These are phyloP conservation scores for Sminthurides bifidus DNA, from an alignment of 1,140 invertebrate species.

Conservation along the genomic window DNA sequence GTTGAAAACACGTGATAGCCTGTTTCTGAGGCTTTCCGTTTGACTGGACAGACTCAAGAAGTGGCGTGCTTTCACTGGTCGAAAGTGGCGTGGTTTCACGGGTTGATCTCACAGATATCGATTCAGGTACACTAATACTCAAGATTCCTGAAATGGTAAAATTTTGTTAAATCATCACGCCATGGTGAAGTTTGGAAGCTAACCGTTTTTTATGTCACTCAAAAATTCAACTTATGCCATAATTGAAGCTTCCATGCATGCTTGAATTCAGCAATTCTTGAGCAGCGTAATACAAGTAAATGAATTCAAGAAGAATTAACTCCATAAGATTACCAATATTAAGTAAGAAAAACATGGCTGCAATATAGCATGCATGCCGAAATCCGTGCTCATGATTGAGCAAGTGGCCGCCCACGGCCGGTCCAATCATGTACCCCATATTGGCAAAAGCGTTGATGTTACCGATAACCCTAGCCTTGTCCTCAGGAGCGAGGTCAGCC, in stretches of 20 bases:
- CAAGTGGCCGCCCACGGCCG: slow-evolving; percentile 52
- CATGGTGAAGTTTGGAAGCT: too few species aligned
- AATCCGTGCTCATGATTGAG: slow-evolving; percentile 48
- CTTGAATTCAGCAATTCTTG: slow-evolving; percentile 38
- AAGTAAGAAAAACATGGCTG: slow-evolving; percentile 40
- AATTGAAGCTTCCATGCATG: slow-evolving; percentile 35
- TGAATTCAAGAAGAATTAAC: slow-evolving; percentile 12
- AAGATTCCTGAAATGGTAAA: too few species aligned
- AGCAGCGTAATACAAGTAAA: neutral
- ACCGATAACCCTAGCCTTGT: slow-evolving; percentile 49
- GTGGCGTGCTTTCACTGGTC: neutral
- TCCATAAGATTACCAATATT: slow-evolving; percentile 50
- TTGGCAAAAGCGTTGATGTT: slow-evolving; percentile 51
- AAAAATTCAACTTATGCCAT: too few species aligned
- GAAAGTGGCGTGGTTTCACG: too few species aligned
- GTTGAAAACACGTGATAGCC: too few species aligned
- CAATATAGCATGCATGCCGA: slow-evolving; percentile 39
- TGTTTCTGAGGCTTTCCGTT: slow-evolving; percentile 36
- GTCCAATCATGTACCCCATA: slow-evolving; percentile 36
- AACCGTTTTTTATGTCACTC: too few species aligned
- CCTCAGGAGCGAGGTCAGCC: slow-evolving; percentile 45
- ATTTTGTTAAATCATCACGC: too few species aligned
- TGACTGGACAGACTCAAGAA: slow-evolving; percentile 29
- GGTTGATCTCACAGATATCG: too few species aligned
- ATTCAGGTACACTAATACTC: too few species aligned